Percentiles rank a stretch among this genome's conserved stretches.
Evolutionary conservation across 1,140 invertebrate species (phyloP).

Genomic region (Ruditapes philippinarum): DNA sequence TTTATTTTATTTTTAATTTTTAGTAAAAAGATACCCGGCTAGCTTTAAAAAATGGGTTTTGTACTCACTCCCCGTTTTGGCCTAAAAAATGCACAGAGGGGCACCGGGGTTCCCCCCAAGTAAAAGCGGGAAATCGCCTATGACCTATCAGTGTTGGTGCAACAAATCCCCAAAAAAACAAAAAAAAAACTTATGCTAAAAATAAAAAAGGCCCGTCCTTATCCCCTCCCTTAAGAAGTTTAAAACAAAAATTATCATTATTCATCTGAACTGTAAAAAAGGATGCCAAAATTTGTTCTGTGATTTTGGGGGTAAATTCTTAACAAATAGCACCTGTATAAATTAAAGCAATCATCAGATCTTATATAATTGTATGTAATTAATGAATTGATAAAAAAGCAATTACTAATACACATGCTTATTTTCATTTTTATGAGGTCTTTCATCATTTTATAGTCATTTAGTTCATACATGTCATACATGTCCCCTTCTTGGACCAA

Average conservation of each 20-base stretch:
- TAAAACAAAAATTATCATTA: conserved; percentile 81
- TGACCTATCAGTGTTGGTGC: neutral
- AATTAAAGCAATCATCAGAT: too few species aligned
- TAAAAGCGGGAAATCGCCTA: neutral
- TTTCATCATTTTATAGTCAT: too few species aligned
- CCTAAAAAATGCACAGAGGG: neutral
- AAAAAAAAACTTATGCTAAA: conserved; percentile 87
- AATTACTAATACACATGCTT: too few species aligned
- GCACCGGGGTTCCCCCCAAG: neutral
- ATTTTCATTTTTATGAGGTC: too few species aligned
- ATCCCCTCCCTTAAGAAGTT: conserved; percentile 88
- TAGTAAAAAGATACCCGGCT: too few species aligned
- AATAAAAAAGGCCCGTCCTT: conserved; percentile 89
- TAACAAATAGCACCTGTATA: conserved; percentile 88
- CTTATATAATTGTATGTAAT: too few species aligned
- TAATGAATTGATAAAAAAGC: too few species aligned
- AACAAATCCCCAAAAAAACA: too few species aligned
- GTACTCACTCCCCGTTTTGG: neutral
- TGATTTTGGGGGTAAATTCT: conserved; percentile 87
- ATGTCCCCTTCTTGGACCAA: too few species aligned
- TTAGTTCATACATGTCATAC: too few species aligned
- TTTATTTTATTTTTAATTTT: too few species aligned
- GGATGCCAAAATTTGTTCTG: conserved; percentile 86
- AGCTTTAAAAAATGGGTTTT: too few species aligned
- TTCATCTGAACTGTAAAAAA: conserved; percentile 86